These are phyloP conservation scores for Columba janthina DNA, from an alignment of 2,113 vertebrate species.

Conservation along the genomic window DNA sequence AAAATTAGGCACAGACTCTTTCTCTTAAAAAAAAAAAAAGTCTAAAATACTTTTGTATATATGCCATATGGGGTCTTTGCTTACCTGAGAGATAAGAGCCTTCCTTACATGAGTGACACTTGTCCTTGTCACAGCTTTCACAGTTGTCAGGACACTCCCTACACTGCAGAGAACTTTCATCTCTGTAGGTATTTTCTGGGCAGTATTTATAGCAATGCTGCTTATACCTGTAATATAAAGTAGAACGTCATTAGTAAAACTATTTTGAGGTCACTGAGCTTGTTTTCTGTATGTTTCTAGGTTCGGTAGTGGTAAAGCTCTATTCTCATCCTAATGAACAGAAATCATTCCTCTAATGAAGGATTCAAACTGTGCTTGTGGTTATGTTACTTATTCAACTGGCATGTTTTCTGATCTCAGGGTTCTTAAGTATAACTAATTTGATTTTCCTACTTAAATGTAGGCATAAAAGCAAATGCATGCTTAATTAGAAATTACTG, in stretches of 20 bases:
- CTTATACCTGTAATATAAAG: slow-evolving; percentile 75
- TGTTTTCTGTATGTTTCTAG: background rate
- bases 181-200: slow-evolving; percentile 83
- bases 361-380: background rate
- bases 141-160: slow-evolving; percentile 77
- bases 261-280: background rate
- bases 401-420: background rate
- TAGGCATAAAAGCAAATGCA: background rate
- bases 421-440: background rate
- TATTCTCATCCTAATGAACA: background rate
- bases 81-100: slow-evolving; percentile 84
- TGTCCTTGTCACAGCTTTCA: slow-evolving; percentile 76
- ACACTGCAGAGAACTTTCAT: slow-evolving; percentile 69
- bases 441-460: background rate
- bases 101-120: slow-evolving; percentile 84
- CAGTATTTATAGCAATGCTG: slow-evolving; percentile 81
- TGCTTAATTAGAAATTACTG: background rate
- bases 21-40: background rate
- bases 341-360: background rate
- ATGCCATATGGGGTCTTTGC: background rate
- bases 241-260: background rate
- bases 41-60: background rate
- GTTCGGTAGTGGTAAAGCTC: background rate
- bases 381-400: background rate
- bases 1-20: background rate